Base-by-base conservation (phyloP, 2,113 vertebrate genomes). In the Paratilapia polleni region DNA sequence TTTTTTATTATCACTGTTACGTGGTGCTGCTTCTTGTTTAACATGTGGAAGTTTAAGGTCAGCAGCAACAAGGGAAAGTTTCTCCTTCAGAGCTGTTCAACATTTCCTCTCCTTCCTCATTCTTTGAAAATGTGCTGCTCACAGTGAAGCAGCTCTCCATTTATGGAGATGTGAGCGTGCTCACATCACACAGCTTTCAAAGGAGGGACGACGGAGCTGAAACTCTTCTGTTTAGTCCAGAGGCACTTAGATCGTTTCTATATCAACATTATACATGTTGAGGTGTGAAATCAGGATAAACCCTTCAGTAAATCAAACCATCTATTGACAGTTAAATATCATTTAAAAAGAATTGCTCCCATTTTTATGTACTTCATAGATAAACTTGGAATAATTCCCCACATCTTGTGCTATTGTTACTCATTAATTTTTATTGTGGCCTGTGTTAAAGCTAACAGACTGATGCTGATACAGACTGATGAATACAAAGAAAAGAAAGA, bases 1-100 rank as follows among this genome's bases (percentile, higher is more conserved):
- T 14, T 43, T 12, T 43, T 19, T 1, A 11, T 49, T 61, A 13
- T 49, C 24, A 28, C 62, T 0, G 22, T 2, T 0, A 22, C 19
- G 64, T 5, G 11, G 15, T 12, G 66, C 43, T 49, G 24, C 66
- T 47, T 47, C 64, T 68, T 1, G 13, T 68, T 47, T 11, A 47
- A 68, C 8, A 11, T 2, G 4, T 28, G 43, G 15, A 70, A 5
- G 41, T 24, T 49, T 17, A 28, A 43, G 41, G 63, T 26, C 38
- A 68, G 8, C 64, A 26, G 41, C 41, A 43, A 52, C 17, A 19
- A 26, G 49, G 1, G 3, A 31, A 68, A 47, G 64, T 17, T 6
- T 8, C 43, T 66, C 26, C 0, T 47, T 68, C 64, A 68, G 17
- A 12, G 43, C 43, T 28, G 17, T 10, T 28, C 19, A 28, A 52